A percentile compares a stretch with the other conserved stretches of the same genome.
phyloP scores from a whole-genome alignment of 2,888 invertebrate species.

The Tiliacea aurago region DNA sequence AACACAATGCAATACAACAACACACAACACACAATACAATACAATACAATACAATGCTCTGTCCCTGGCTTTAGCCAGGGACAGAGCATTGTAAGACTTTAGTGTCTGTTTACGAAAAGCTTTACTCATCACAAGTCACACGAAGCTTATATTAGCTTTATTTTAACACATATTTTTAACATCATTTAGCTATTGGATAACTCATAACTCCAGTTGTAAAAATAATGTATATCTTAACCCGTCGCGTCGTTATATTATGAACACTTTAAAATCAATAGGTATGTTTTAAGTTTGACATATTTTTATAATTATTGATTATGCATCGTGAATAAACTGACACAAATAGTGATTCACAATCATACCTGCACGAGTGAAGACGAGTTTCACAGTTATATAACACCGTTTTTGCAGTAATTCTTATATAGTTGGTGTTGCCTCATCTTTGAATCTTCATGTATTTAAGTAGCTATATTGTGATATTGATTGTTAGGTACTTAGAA shows the following conservation, averaged over 20 bases:
- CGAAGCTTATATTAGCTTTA: not conserved
- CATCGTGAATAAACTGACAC: constrained; percentile 30
- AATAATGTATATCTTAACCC: not conserved
- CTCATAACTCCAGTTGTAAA: not conserved
- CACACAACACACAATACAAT: too few relatives aligned
- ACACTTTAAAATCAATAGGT: constrained; percentile 9
- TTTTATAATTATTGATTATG: constrained; percentile 22
- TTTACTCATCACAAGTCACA: not conserved
- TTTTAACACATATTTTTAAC: constrained; percentile 5
- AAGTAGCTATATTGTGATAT: constrained; percentile 87
- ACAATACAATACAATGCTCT: too few relatives aligned
- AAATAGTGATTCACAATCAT: constrained; percentile 41
- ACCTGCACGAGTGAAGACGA: constrained; percentile 44
- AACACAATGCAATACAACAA: too few relatives aligned
- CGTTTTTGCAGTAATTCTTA: constrained; percentile 69
- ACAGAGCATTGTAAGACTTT: not conserved
- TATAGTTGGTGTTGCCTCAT: constrained; percentile 77
- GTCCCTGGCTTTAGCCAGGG: not conserved
- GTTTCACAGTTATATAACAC: constrained; percentile 61
- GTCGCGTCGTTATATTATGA: not conserved
- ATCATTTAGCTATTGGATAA: not conserved
- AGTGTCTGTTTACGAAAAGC: not conserved
- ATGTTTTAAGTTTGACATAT: constrained; percentile 9
- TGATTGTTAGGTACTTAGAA: constrained; percentile 80
- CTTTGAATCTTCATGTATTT: constrained; percentile 76